A percentile compares a stretch with the other conserved stretches of the same genome.
These are phyloP conservation scores for Phoeniculus purpureus DNA, from an alignment of 2,797 vertebrate genomes.

Conservation along the genomic window DNA sequence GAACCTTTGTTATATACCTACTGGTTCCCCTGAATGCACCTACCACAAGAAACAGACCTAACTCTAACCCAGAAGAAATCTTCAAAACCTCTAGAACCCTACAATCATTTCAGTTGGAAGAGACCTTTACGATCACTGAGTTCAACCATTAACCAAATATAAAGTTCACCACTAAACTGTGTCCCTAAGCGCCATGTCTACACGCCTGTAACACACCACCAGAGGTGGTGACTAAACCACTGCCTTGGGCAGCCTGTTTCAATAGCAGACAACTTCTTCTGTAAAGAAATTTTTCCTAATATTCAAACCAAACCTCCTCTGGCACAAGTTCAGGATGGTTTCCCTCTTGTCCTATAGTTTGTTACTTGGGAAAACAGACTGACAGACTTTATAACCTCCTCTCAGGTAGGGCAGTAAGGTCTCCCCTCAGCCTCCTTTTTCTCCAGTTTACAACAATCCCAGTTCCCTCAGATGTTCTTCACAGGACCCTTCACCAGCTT, in stretches of 20 bases:
- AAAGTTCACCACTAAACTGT: neutral
- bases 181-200: neutral
- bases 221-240: neutral
- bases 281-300: neutral
- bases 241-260: neutral
- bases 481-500: neutral
- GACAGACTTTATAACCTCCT: neutral
- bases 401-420: neutral
- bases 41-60: neutral
- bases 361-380: neutral
- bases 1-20: neutral
- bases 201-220: fast-evolving
- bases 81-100: neutral
- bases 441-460: neutral
- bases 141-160: neutral
- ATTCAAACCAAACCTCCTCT: neutral
- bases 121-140: neutral
- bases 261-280: too few relatives aligned
- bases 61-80: neutral
- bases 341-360: neutral
- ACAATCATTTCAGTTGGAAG: neutral
- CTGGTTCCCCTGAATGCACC: neutral
- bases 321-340: neutral
- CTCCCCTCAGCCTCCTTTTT: neutral
- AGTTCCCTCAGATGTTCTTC: neutral